Evolutionary conservation across 2,888 invertebrate species (phyloP), one percentile per base, ranked within the genome.

Genomic region (Phrixothrix hirtus): DNA sequence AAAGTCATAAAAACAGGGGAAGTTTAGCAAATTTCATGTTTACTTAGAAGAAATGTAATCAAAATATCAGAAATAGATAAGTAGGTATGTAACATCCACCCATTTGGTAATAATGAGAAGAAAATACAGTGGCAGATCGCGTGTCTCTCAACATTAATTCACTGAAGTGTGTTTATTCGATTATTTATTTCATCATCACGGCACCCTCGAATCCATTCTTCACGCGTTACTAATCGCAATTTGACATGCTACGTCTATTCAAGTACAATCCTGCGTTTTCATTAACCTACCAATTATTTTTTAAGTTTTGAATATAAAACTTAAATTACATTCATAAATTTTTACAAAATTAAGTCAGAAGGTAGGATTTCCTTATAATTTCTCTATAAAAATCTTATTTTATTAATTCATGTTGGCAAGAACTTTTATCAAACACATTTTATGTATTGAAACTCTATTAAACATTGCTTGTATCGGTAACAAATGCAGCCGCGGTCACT

Each of bases 41-140:
- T 16, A 14, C 32, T 38, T 27, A 26, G 13, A 42, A 29, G 43
- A 37, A 53, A 53, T 47, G 43, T 39, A 37, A 53, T 46, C 39
- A 29, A 50, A 27, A 37, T 14, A 35, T 16, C 34, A 17, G 31
- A 44, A 53, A 53, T 43, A n/a, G n/a, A n/a, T n/a, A n/a, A n/a
- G n/a, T n/a, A n/a, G n/a, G n/a, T n/a, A 45, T 41, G 41, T 45
- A 44, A 56, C 47, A 45, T 92, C 92, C 51, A 44, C 51, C 52
- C 56, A 41, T 42, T 39, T 34, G 51, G 58, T 92, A 93, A 53
- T 57, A 57, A 83, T 84, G 78, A 75, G 77, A 59, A 62, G 63
- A 54, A 67, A 66, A 61, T 62, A 63, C 61, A 64, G 61, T 60
- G 58, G 60, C 61, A 58, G 62, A 67, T 73, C 68, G 73, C 73